These are phyloP conservation scores for Drosophila siamana DNA, from an alignment of 2,888 invertebrate species.

Conservation along the genomic window DNA sequence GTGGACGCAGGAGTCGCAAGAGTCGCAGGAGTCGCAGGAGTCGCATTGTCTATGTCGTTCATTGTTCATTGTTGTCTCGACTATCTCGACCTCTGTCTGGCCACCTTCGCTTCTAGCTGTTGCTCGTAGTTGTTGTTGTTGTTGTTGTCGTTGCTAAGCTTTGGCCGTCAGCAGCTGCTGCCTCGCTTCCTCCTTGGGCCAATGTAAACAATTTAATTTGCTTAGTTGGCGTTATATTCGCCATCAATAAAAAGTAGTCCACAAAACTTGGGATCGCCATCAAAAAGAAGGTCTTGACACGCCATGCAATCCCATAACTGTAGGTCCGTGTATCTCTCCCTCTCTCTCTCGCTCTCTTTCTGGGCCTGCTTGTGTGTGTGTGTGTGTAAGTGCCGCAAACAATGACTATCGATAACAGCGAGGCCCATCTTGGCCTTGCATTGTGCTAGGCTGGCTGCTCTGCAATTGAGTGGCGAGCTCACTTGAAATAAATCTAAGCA, in stretches of 20 bases:
- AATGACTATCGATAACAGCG: constrained; percentile 70
- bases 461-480: constrained; percentile 60
- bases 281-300: constrained; percentile 36
- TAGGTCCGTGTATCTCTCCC: not conserved
- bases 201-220: constrained; percentile 80
- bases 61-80: constrained; percentile 61
- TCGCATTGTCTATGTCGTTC: constrained; percentile 38
- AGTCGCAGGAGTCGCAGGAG: not conserved
- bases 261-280: constrained; percentile 26
- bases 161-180: constrained; percentile 24
- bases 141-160: constrained; percentile 21
- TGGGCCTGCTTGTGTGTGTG: constrained; percentile 9
- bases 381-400: constrained; percentile 50
- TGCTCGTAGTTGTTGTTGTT: not conserved
- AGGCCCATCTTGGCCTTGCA: constrained; percentile 41
- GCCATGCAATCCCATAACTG: not conserved
- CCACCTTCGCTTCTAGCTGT: constrained; percentile 52
- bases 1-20: constrained; percentile 13
- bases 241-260: constrained; percentile 69
- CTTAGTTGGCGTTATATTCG: constrained; percentile 80
- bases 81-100: constrained; percentile 15
- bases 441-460: no score
- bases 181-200: constrained; percentile 34
- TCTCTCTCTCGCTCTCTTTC: no score
- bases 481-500: constrained; percentile 64